Evolutionary conservation across 2,797 vertebrate genomes (phyloP).

Genomic region (Scarus forsteni): DNA sequence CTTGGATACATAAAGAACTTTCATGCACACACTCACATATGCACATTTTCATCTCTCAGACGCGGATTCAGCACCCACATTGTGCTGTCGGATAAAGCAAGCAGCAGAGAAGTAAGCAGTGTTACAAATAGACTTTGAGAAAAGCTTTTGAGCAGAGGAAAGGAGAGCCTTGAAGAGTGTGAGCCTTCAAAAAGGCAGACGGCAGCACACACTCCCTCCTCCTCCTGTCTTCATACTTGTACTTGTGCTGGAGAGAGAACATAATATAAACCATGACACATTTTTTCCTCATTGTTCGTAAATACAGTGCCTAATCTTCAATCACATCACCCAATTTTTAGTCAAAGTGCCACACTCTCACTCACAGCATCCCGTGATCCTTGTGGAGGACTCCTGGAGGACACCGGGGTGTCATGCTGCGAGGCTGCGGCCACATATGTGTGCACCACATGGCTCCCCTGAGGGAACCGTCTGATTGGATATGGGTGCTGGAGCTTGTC

Average conservation of each 20-base stretch:
- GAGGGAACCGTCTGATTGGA: constrained; percentile 79
- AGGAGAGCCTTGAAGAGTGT: constrained; percentile 53
- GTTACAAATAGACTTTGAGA: constrained; percentile 68
- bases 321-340: constrained; percentile 40
- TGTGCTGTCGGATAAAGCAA: constrained; percentile 54
- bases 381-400: constrained; percentile 79
- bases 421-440: constrained; percentile 79
- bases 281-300: constrained; percentile 49
- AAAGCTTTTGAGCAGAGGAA: constrained; percentile 55
- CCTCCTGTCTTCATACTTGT: constrained; percentile 31
- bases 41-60: constrained; percentile 42
- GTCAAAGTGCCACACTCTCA: constrained; percentile 52
- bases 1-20: constrained; percentile 27
- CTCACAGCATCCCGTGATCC: constrained; percentile 62
- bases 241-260: constrained; percentile 30
- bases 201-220: constrained; percentile 25
- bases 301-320: constrained; percentile 56
- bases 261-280: constrained; percentile 45
- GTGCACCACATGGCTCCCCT: constrained; percentile 78
- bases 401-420: constrained; percentile 71
- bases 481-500: constrained; percentile 79
- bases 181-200: constrained; percentile 45
- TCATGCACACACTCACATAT: not conserved
- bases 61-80: constrained; percentile 27
- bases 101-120: constrained; percentile 51